These are phyloP conservation scores for Coreius guichenoti DNA, from an alignment of 2,797 vertebrate genomes.

Conservation along the genomic window DNA sequence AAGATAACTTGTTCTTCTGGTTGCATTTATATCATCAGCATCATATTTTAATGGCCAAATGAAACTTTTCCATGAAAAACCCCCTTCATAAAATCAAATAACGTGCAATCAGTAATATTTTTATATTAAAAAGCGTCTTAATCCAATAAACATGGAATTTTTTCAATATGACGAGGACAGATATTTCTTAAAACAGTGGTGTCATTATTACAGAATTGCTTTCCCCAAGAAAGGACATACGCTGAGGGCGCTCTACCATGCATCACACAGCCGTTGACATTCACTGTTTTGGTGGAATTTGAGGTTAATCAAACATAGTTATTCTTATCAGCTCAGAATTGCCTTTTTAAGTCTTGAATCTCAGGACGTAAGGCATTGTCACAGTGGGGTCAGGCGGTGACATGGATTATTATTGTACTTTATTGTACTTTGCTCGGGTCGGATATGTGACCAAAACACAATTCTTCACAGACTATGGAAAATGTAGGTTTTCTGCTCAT, in stretches of 20 bases:
- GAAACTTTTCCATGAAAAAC: neutral
- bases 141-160: neutral
- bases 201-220: constrained; percentile 18
- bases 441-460: constrained; percentile 72
- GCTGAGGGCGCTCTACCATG: constrained; percentile 69
- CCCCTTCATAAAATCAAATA: neutral
- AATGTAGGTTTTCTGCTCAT: constrained; percentile 42
- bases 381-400: constrained; percentile 49
- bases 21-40: neutral
- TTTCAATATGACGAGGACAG: neutral
- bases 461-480: constrained; percentile 53
- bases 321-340: constrained; percentile 74
- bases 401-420: constrained; percentile 60
- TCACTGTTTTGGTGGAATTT: constrained; percentile 60
- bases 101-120: neutral
- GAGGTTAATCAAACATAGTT: constrained; percentile 69
- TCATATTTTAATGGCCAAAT: neutral
- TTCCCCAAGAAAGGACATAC: constrained; percentile 74
- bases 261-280: constrained; percentile 72
- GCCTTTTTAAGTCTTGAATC: constrained; percentile 79
- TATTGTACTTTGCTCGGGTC: constrained; percentile 70
- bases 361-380: constrained; percentile 59
- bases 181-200: constrained; percentile 9
- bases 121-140: neutral
- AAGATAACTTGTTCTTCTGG: neutral